phyloP scores from a whole-genome alignment of 92 coral and sea anemone genomes.

The Meandrina meandrites region DNA sequence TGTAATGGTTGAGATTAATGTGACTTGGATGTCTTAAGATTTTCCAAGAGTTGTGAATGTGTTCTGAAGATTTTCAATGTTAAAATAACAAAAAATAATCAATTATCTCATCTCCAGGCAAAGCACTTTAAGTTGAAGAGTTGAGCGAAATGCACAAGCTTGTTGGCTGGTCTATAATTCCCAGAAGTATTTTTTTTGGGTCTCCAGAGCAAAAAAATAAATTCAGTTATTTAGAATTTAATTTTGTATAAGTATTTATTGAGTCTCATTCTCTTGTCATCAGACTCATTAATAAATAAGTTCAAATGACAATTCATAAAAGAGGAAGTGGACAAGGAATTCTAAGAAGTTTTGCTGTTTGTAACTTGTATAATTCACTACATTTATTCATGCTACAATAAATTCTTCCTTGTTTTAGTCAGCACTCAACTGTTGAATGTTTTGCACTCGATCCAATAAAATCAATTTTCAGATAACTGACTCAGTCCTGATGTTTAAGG shows the following conservation, averaged over 20 bases:
- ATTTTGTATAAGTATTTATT: not conserved
- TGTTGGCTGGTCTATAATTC: not conserved
- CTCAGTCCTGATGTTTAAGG: not conserved
- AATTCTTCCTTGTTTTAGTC: not conserved
- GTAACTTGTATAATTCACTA: not conserved
- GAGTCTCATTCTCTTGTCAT: not conserved
- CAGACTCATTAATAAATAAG: not conserved
- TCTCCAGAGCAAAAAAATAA: not conserved
- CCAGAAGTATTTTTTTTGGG: not conserved
- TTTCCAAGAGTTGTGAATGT: too few relatives aligned
- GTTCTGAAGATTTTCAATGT: too few relatives aligned
- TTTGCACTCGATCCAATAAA: too few relatives aligned
- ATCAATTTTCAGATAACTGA: too few relatives aligned
- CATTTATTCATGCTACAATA: too few relatives aligned
- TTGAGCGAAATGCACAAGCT: too few relatives aligned
- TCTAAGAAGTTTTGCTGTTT: not conserved
- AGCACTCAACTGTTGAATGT: too few relatives aligned
- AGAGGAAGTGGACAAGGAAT: not conserved
- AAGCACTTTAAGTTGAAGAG: too few relatives aligned
- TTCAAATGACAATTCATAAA: not conserved
- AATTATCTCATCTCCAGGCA: too few relatives aligned
- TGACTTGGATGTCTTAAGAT: too few relatives aligned
- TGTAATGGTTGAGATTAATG: too few relatives aligned
- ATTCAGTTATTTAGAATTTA: not conserved
- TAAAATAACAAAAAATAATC: too few relatives aligned